Evolutionary conservation across 2,113 vertebrate genomes (phyloP).

Genomic region (Fukomys damarensis): DNA sequence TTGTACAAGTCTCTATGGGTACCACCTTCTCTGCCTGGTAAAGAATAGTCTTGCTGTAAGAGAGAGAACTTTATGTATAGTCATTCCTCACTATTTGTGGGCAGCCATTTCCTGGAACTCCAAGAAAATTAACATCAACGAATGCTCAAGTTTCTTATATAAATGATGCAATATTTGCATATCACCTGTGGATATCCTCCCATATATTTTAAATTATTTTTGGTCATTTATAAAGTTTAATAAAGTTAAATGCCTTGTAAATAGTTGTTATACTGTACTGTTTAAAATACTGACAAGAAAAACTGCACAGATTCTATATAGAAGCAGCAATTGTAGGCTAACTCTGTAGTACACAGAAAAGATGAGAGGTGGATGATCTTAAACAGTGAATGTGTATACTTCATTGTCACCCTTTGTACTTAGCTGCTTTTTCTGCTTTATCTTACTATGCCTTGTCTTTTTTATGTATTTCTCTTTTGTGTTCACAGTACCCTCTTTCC

Average conservation of each 20-base stretch:
- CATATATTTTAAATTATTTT: neutral
- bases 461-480: neutral
- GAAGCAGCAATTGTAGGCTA: neutral
- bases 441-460: neutral
- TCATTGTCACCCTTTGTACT: neutral
- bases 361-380: neutral
- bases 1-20: neutral
- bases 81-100: neutral
- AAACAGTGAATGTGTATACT: neutral
- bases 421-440: neutral
- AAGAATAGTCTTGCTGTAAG: neutral
- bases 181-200: neutral
- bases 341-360: neutral
- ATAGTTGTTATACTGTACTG: neutral
- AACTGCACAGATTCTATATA: neutral
- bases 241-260: neutral
- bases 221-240: no score
- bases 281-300: neutral
- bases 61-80: neutral
- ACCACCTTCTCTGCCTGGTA: neutral
- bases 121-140: neutral
- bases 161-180: neutral
- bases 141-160: neutral
- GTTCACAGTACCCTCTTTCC: neutral
- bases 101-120: neutral